These are phyloP conservation scores for Synanthedon formicaeformis DNA, from an alignment of 2,888 invertebrate genomes.

Conservation along the genomic window DNA sequence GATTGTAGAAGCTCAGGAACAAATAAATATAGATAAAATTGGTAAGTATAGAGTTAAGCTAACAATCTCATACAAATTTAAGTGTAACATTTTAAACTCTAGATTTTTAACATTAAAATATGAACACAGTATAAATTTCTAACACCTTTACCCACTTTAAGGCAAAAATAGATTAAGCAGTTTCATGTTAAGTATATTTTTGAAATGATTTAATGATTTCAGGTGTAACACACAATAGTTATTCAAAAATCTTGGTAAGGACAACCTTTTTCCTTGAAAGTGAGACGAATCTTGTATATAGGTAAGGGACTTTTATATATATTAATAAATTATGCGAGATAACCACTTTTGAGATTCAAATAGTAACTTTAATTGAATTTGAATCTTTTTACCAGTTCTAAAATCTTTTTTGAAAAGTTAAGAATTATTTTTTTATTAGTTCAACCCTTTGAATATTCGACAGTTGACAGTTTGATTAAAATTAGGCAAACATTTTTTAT, in stretches of 20 bases:
- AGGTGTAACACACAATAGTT: conserved; percentile 9
- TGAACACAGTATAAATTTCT: conserved; percentile 25
- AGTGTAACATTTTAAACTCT: conserved; percentile 10
- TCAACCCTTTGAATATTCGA: background rate
- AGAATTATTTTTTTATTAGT: too few species aligned
- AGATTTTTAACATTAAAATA: conserved; percentile 14
- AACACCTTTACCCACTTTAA: conserved; percentile 6
- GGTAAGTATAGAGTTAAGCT: conserved; percentile 7
- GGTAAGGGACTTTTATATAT: too few species aligned
- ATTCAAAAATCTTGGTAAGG: conserved; percentile 12
- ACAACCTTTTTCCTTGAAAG: conserved; percentile 54
- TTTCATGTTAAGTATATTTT: background rate
- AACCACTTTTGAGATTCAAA: too few species aligned
- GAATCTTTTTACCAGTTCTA: too few species aligned
- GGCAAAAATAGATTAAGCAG: background rate
- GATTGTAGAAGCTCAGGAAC: conserved; percentile 37
- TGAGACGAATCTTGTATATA: conserved; percentile 28
- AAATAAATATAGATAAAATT: conserved; percentile 15
- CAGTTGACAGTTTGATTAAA: background rate
- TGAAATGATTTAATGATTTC: background rate
- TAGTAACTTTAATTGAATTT: too few species aligned
- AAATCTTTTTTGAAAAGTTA: too few species aligned
- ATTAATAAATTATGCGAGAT: too few species aligned
- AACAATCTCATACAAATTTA: conserved; percentile 4
- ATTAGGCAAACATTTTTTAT: background rate